These are phyloP conservation scores for Tenthredo notha DNA, from an alignment of 2,888 invertebrate species.

Conservation along the genomic window DNA sequence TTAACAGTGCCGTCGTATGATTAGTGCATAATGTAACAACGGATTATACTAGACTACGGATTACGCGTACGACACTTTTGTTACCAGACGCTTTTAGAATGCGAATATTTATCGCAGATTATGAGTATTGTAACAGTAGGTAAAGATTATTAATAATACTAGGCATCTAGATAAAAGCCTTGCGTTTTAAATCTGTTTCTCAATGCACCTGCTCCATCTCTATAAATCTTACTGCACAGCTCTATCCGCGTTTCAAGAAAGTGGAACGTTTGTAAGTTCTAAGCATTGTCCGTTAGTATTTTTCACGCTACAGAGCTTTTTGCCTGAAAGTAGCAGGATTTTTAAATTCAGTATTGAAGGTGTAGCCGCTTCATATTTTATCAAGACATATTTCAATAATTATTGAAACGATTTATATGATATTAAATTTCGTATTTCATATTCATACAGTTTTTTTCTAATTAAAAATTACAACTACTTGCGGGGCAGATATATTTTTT, in stretches of 20 bases:
- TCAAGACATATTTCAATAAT: no score
- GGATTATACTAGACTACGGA: not conserved
- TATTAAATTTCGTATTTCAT: not conserved
- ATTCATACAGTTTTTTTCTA: not conserved
- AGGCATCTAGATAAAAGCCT: not conserved
- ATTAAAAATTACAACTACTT: not conserved
- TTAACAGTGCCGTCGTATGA: not conserved
- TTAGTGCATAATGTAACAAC: not conserved
- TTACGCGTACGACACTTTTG: not conserved
- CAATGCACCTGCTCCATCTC: not conserved
- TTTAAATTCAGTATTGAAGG: not conserved
- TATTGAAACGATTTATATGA: not conserved
- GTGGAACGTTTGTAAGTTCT: not conserved
- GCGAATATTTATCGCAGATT: constrained; percentile 4
- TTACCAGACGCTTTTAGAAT: not conserved
- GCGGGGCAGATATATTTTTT: no score
- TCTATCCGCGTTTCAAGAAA: not conserved
- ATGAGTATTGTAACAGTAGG: not conserved
- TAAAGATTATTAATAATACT: not conserved
- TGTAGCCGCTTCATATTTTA: not conserved
- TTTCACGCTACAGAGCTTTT: not conserved
- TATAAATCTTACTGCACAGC: not conserved
- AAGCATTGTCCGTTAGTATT: not conserved
- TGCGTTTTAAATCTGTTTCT: not conserved
- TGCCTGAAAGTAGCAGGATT: not conserved